Evolutionary conservation across 2,797 vertebrate genomes (phyloP), one percentile per base, ranked within the genome.

Genomic region (Anniella stebbinsi): DNA sequence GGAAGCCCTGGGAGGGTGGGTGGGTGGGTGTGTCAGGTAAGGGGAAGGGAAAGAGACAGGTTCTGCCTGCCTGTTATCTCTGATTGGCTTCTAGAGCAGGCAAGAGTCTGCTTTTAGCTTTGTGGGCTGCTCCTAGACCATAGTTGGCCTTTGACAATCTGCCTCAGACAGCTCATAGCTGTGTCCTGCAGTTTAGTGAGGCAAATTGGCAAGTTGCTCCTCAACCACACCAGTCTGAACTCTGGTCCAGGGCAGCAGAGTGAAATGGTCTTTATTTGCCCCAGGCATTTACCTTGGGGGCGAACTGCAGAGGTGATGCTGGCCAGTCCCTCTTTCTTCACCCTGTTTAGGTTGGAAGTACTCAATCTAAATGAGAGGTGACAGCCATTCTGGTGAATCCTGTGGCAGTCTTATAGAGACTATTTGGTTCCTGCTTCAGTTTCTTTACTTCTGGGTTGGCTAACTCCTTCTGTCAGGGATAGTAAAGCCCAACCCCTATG

Each of bases 21-120:
- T 54, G 12, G 54, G 1, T 57, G 54, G 54, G 54, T 10, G 54
- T 57, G 54, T 57, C 1, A 15, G 12, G 54, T 11, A 57, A 15
- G 11, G 17, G 0, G 45, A 0, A 6, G 11, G 1, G 4, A 15
- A 33, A 36, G 13, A 2, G 18, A 9, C 10, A 33, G 9, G 15
- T 48, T 66, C 6, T 33, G 6, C 7, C 38, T 67, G 38, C 82
- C 51, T 70, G 13, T 15, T 51, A 69, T 5, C 2, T 38, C 84
- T 60, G 48, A 72, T n/a, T 12, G 33, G 17, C 33, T 86, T 72
- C 23, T 86, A 36, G n/a, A 60, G n/a, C 4, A 41, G 70, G n/a
- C 23, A 38, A 30, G 25, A 60, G n/a, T 54, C n/a, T 36, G 51
- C 12, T 75, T 73, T 60, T 73, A 9, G 2, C 3, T 2, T 57